These are phyloP conservation scores for Dioctria linearis DNA, from an alignment of 2,888 invertebrate species.

Conservation along the genomic window DNA sequence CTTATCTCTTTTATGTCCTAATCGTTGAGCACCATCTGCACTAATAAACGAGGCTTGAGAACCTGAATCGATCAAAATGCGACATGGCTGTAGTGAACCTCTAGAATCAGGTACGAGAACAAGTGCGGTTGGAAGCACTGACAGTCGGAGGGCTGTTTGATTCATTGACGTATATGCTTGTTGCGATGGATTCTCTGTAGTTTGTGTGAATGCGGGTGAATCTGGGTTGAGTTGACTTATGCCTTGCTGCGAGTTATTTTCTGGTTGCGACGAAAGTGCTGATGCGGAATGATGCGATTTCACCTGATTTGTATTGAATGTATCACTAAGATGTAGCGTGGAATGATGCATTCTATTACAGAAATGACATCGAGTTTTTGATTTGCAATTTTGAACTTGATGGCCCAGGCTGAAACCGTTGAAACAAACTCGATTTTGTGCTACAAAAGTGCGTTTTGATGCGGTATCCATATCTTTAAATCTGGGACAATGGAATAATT, in stretches of 20 bases:
- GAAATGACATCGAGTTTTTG: not conserved
- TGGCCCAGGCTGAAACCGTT: conserved; percentile 21
- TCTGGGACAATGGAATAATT: conserved; percentile 16
- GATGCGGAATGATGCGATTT: not conserved
- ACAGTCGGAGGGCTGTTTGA: not conserved
- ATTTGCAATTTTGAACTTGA: not conserved
- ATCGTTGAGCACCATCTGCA: not conserved
- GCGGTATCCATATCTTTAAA: conserved; percentile 1
- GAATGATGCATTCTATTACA: conserved; percentile 15
- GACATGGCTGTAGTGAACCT: not conserved
- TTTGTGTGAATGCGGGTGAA: not conserved
- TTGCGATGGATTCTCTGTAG: not conserved
- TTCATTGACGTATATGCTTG: not conserved
- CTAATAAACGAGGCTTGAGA: conserved; percentile 9
- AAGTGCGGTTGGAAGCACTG: conserved; percentile 19
- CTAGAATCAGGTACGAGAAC: not conserved
- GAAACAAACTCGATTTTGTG: not conserved
- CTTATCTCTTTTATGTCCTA: conserved; percentile 7
- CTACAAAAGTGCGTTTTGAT: not conserved
- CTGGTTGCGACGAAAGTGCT: no score
- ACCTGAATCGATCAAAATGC: conserved; percentile 7
- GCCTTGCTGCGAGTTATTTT: no score
- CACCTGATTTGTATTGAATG: not conserved
- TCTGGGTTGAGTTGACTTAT: no score
- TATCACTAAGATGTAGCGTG: not conserved